phyloP scores from a whole-genome alignment of 2,888 invertebrate species.

The Erebia palarica region DNA sequence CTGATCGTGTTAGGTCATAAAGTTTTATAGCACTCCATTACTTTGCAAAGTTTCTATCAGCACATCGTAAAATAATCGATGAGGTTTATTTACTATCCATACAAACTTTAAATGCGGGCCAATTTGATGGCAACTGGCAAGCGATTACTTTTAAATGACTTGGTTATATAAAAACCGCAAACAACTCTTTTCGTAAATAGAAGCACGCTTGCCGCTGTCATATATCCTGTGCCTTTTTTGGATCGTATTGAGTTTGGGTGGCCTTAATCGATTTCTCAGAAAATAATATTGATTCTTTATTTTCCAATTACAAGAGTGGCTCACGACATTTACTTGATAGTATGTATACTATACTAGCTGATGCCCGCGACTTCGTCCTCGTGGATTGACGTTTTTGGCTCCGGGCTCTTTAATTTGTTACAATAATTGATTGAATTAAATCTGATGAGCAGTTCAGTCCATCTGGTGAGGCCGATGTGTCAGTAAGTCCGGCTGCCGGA shows the following conservation, averaged over 20 bases:
- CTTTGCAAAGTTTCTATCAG: no score
- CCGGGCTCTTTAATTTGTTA: no score
- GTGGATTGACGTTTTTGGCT: no score
- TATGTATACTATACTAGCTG: no score
- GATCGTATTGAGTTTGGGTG: background rate
- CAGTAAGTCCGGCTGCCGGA: no score
- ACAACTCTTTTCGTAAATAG: constrained; percentile 40
- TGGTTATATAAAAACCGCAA: constrained; percentile 18
- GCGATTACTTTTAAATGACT: constrained; percentile 38
- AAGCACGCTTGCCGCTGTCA: constrained; percentile 45
- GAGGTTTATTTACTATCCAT: background rate
- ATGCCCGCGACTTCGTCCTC: no score
- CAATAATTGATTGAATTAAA: no score
- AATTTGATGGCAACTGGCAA: constrained; percentile 33
- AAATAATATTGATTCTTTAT: background rate
- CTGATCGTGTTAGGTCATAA: no score
- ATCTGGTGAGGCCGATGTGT: no score
- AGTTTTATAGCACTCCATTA: no score
- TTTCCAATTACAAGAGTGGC: background rate
- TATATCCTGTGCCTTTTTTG: background rate
- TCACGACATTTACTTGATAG: no score
- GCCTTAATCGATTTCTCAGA: constrained; percentile 16
- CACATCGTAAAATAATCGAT: constrained; percentile 14
- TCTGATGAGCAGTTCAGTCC: no score
- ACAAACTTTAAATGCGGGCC: background rate